A percentile compares a stretch with the other conserved stretches of the same genome.
These are phyloP conservation scores for Automeris io DNA, from an alignment of 2,888 invertebrate species.

Conservation along the genomic window DNA sequence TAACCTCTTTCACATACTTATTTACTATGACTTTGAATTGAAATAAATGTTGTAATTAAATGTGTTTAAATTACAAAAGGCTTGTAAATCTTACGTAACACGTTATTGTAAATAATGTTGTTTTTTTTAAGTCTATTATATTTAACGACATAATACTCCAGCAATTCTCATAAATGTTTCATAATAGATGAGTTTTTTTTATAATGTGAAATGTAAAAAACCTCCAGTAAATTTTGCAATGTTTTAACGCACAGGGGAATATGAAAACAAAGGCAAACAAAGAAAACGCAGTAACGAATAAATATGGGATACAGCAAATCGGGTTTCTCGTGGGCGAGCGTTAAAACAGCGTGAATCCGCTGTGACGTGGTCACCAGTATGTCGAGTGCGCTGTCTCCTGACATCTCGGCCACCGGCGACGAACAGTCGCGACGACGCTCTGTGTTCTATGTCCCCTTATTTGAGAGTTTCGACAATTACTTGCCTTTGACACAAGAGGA, in stretches of 20 bases:
- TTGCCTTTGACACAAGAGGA: slow-evolving; percentile 71
- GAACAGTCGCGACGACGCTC: slow-evolving; percentile 80
- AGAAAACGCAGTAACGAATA: slow-evolving; percentile 59
- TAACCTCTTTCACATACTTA: neutral
- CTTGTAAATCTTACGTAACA: too few relatives aligned
- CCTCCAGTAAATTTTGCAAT: neutral
- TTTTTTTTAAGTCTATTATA: neutral
- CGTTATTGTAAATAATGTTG: too few relatives aligned
- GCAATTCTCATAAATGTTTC: neutral
- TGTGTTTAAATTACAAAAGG: too few relatives aligned
- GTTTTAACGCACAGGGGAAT: slow-evolving; percentile 38
- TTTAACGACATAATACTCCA: neutral
- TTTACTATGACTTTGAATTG: neutral
- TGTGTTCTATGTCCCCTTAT: slow-evolving; percentile 85
- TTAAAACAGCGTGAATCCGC: slow-evolving; percentile 28
- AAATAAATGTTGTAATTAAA: too few relatives aligned
- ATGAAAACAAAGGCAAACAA: slow-evolving; percentile 14
- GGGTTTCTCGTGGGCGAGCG: slow-evolving; percentile 37
- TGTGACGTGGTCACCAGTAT: slow-evolving; percentile 34
- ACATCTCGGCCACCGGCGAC: slow-evolving; percentile 52
- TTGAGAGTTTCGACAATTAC: slow-evolving; percentile 77
- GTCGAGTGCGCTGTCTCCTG: slow-evolving; percentile 56
- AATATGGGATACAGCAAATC: slow-evolving; percentile 49
- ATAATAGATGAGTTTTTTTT: neutral
- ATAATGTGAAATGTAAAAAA: neutral